These are phyloP conservation scores for Amphibalanus amphitrite DNA, from an alignment of 1,140 invertebrate species.

Conservation along the genomic window DNA sequence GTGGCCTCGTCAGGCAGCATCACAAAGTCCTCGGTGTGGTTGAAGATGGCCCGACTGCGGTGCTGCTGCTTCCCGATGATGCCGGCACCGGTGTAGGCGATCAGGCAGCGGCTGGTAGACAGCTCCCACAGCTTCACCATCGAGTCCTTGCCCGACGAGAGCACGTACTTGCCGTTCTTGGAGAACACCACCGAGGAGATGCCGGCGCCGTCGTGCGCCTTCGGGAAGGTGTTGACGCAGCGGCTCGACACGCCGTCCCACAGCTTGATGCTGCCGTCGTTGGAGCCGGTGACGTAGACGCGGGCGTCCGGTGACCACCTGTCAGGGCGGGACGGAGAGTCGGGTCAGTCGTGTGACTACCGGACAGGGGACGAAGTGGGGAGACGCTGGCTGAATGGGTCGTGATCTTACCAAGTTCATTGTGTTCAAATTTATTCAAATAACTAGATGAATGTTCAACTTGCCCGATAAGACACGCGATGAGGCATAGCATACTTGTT, in stretches of 20 bases:
- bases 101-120: conserved; percentile 84
- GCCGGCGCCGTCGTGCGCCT: conserved; percentile 85
- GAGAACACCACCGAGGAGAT: conserved; percentile 89
- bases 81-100: conserved; percentile 91
- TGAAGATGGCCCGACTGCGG: conserved; percentile 85
- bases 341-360: too few species aligned
- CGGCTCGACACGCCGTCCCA: conserved; percentile 92
- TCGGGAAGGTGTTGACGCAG: conserved; percentile 82
- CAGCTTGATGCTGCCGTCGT: conserved; percentile 84
- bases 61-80: conserved; percentile 87
- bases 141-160: conserved; percentile 91
- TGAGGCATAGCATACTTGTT: too few species aligned
- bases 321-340: too few species aligned
- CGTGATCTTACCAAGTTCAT: too few species aligned
- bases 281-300: conserved; percentile 74
- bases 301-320: conserved; percentile 54
- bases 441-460: too few species aligned
- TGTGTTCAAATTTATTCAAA: too few species aligned
- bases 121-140: conserved; percentile 96
- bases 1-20: conserved; percentile 97
- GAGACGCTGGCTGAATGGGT: too few species aligned
- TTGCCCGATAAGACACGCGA: too few species aligned
- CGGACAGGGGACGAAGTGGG: too few species aligned
- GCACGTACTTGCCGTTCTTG: conserved; percentile 92
- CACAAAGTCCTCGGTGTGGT: conserved; percentile 97